phyloP scores from a whole-genome alignment of 2,113 vertebrate genomes.

The Nycticebus coucang region DNA sequence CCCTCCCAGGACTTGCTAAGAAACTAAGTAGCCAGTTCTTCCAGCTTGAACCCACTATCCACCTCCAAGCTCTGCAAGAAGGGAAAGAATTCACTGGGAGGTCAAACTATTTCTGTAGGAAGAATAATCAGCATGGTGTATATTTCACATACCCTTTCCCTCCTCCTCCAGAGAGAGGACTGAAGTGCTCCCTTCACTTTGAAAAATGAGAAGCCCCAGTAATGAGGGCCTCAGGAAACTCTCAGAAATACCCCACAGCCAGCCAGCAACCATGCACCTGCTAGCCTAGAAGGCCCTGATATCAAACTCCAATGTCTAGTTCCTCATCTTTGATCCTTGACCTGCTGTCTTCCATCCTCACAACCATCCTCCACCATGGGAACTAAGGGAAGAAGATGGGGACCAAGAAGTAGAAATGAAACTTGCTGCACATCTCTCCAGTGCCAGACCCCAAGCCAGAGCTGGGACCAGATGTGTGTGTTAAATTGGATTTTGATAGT shows the following conservation, averaged over 20 bases:
- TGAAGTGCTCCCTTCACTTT: not conserved
- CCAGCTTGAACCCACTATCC: not conserved
- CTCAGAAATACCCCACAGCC: not conserved
- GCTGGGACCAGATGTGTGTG: not conserved
- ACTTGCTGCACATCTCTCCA: not conserved
- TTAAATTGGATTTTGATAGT: constrained; percentile 35
- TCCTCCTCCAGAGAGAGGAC: not conserved
- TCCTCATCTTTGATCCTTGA: not conserved
- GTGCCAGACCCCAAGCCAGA: not conserved
- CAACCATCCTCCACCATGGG: not conserved
- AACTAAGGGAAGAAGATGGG: not conserved
- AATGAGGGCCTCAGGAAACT: not conserved
- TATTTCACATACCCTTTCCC: not conserved
- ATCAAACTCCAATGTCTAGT: not conserved
- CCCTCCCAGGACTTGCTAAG: not conserved
- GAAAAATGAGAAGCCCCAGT: not conserved
- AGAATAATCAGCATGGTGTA: not conserved
- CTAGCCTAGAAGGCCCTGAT: not conserved
- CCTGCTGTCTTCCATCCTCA: not conserved
- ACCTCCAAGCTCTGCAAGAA: not conserved
- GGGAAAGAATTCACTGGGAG: not conserved
- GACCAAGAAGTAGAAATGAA: not conserved
- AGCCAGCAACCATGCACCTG: not conserved
- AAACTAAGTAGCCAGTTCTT: not conserved
- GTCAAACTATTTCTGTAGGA: not conserved